These are phyloP conservation scores for Squalus acanthias DNA, from an alignment of 2,797 vertebrate genomes.

Conservation along the genomic window DNA sequence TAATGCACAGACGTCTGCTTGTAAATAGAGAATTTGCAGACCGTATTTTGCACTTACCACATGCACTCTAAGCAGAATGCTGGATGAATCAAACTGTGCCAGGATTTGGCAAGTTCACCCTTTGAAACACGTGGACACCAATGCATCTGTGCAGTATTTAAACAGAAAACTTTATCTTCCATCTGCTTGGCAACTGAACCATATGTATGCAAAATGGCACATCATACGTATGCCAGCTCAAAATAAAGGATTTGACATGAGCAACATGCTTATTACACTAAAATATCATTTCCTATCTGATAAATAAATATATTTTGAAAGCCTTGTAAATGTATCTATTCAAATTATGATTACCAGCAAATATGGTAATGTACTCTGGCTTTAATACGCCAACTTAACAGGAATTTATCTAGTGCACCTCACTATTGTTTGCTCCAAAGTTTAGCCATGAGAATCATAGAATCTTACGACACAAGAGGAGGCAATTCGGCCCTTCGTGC, in stretches of 20 bases:
- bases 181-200: background rate
- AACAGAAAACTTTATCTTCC: constrained; percentile 18
- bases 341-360: background rate
- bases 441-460: background rate
- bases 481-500: background rate
- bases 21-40: background rate
- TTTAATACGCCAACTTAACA: background rate
- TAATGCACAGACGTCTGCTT: background rate
- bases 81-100: background rate
- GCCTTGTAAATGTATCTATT: background rate
- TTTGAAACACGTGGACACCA: background rate
- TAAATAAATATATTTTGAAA: constrained; percentile 24
- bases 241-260: background rate
- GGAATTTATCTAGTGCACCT: background rate
- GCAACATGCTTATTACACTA: constrained; percentile 19
- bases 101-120: background rate
- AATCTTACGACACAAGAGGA: background rate
- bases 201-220: background rate
- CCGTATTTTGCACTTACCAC: background rate
- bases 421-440: background rate
- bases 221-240: background rate
- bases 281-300: constrained; percentile 4
- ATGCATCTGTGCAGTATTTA: background rate
- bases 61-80: background rate
- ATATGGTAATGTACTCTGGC: background rate